phyloP scores from a whole-genome alignment of 1,140 invertebrate genomes.

The Papilio aristodemus region DNA sequence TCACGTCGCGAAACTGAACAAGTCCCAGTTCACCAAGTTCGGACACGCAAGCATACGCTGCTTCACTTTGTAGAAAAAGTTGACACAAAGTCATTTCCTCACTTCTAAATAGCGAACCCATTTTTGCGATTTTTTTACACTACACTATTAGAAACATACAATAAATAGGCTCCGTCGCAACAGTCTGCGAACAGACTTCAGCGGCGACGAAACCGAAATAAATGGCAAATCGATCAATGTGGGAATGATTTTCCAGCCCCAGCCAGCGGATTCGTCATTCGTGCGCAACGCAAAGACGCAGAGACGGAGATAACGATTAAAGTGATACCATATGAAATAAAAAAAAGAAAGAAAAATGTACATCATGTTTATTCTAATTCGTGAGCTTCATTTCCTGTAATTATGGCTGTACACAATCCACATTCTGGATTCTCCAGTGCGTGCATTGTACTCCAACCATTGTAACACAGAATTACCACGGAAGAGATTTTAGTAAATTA shows the following conservation, averaged over 20 bases:
- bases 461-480: too few species aligned
- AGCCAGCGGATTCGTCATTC: constrained; percentile 53
- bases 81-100: constrained; percentile 97
- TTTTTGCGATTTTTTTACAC: constrained; percentile 69
- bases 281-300: constrained; percentile 55
- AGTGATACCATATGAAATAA: constrained; percentile 30
- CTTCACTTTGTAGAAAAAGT: constrained; percentile 95
- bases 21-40: constrained; percentile 96
- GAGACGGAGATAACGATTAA: constrained; percentile 35
- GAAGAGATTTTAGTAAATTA: too few species aligned
- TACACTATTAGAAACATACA: constrained; percentile 55
- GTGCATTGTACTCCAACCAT: too few species aligned
- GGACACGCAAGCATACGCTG: constrained; percentile 95
- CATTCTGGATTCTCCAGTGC: too few species aligned
- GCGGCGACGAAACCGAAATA: constrained; percentile 69
- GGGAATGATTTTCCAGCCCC: constrained; percentile 44
- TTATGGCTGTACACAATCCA: not conserved
- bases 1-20: constrained; percentile 96
- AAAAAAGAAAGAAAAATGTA: not conserved
- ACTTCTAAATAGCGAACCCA: constrained; percentile 92
- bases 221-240: constrained; percentile 62
- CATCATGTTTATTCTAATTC: not conserved
- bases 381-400: not conserved
- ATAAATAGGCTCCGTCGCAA: constrained; percentile 60
- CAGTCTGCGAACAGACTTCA: constrained; percentile 67